phyloP scores from a whole-genome alignment of 2,113 vertebrate genomes.

The Excalfactoria chinensis region DNA sequence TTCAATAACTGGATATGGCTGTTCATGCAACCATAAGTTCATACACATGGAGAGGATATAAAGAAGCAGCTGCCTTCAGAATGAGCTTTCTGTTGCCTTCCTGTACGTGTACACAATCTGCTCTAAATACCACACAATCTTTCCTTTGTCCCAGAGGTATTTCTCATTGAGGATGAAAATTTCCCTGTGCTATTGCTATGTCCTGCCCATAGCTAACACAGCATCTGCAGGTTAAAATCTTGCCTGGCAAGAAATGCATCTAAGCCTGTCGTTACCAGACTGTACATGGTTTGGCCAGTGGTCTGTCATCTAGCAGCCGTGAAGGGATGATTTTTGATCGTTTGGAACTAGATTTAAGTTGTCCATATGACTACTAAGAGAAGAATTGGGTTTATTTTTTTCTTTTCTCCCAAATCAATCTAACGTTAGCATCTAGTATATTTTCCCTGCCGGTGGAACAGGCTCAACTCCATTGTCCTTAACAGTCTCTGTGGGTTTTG shows the following conservation, averaged over 20 bases:
- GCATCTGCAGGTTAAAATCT: neutral
- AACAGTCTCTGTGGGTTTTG: neutral
- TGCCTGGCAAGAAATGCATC: neutral
- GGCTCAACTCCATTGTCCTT: neutral
- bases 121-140: neutral
- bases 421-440: neutral
- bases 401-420: neutral
- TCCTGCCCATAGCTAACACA: neutral
- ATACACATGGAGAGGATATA: constrained; percentile 26
- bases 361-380: neutral
- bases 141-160: neutral
- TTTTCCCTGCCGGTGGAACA: neutral
- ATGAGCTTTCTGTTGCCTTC: constrained; percentile 28
- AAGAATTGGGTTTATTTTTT: neutral
- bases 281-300: neutral
- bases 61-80: constrained; percentile 22
- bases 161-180: neutral
- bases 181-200: neutral
- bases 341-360: neutral
- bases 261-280: neutral
- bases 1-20: constrained; percentile 37
- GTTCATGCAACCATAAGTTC: constrained; percentile 36
- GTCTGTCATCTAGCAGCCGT: neutral
- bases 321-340: neutral
- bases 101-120: neutral